Conservation (phyloP, 1,140 invertebrate genomes). For the Drosophila sechellia region DNA sequence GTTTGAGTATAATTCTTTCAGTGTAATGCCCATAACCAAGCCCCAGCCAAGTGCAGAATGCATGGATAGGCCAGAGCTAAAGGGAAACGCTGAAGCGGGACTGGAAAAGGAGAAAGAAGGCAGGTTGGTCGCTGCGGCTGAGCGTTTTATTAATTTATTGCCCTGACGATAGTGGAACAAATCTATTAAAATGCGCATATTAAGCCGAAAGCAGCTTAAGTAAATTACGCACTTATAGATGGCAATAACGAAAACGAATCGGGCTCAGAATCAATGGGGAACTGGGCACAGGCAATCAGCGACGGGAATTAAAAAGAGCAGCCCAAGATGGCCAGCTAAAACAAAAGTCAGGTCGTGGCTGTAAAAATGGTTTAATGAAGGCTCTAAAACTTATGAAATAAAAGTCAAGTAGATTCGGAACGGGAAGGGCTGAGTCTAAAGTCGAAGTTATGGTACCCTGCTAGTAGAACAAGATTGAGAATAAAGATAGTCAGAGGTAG, state of each 20-base stretch:
- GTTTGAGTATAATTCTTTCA: not conserved
- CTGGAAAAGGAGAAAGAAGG: constrained; percentile 15
- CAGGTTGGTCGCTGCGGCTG: constrained; percentile 24
- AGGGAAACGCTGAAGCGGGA: constrained; percentile 2
- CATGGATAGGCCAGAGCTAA: constrained; percentile 6
- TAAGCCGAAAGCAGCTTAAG: constrained; percentile 81
- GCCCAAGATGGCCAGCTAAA: constrained; percentile 47
- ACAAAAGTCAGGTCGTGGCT: constrained; percentile 60
- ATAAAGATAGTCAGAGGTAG: constrained; percentile 18
- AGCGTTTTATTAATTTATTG: constrained; percentile 81
- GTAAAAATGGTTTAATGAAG: constrained; percentile 74
- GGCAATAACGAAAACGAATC: constrained; percentile 38
- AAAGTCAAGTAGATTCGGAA: constrained; percentile 23
- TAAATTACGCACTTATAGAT: constrained; percentile 81
- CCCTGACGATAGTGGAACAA: constrained; percentile 83
- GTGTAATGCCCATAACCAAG: constrained; percentile 8
- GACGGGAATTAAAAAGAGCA: constrained; percentile 28
- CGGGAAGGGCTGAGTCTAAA: not conserved
- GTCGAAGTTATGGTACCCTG: constrained; percentile 2
- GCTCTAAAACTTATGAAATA: constrained; percentile 65
- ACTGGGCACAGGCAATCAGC: constrained; percentile 14
- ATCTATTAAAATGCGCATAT: constrained; percentile 84
- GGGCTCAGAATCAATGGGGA: constrained; percentile 24
- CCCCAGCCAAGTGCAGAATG: constrained; percentile 41
- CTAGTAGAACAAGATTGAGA: constrained; percentile 18